phyloP scores from a whole-genome alignment of 1,140 invertebrate genomes.

The Choristoneura fumiferana region DNA sequence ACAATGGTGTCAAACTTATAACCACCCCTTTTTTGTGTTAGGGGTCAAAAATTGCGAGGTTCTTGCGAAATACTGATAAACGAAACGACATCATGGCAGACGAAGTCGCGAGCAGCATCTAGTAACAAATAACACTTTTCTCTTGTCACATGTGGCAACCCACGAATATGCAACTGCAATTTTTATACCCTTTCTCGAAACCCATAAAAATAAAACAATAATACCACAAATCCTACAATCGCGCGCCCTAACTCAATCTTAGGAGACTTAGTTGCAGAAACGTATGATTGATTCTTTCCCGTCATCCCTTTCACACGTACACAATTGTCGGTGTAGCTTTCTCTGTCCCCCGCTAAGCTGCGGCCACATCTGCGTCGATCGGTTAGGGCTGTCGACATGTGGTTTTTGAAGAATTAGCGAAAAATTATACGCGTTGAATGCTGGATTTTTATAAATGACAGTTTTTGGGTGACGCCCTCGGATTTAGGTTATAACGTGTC shows the following conservation, averaged over 20 bases:
- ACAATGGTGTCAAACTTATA: too few relatives aligned
- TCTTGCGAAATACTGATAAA: too few relatives aligned
- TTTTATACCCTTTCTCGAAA: conserved; percentile 7
- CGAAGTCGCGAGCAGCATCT: too few relatives aligned
- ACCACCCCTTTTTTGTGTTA: too few relatives aligned
- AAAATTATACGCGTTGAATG: conserved; percentile 19
- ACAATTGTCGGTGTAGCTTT: not conserved
- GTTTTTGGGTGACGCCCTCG: not conserved
- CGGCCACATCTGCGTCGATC: conserved; percentile 4
- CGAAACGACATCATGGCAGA: too few relatives aligned
- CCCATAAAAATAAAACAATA: conserved; percentile 14
- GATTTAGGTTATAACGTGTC: conserved; percentile 1
- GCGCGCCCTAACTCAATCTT: conserved; percentile 6
- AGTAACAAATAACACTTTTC: too few relatives aligned
- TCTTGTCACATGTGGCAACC: conserved; percentile 5
- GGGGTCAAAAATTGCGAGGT: too few relatives aligned
- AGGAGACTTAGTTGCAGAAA: conserved; percentile 1
- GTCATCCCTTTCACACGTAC: not conserved
- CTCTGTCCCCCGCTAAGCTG: conserved; percentile 6
- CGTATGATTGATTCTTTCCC: conserved; percentile 17
- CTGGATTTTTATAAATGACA: conserved; percentile 17
- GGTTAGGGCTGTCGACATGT: conserved; percentile 14
- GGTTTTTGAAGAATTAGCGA: conserved; percentile 19
- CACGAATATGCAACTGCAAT: conserved; percentile 3
- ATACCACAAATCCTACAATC: conserved; percentile 11